These are phyloP conservation scores for Myripristis jacobus DNA, from an alignment of 2,797 vertebrate species.

Conservation along the genomic window DNA sequence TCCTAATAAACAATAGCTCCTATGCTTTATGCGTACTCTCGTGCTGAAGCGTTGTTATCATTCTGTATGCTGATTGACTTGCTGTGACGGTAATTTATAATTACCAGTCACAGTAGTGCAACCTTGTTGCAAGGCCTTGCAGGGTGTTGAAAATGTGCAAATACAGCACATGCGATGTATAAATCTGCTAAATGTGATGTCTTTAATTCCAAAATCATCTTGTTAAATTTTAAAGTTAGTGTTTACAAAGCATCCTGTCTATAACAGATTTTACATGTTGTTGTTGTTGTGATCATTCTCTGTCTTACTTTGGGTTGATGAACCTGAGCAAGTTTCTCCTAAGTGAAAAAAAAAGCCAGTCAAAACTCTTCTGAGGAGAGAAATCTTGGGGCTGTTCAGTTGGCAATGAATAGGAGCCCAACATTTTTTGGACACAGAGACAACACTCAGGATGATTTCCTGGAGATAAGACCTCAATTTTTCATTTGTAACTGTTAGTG, in stretches of 20 bases:
- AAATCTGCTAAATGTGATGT: slow-evolving; percentile 7
- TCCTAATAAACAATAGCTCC: slow-evolving; percentile 12
- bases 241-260: neutral
- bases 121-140: slow-evolving; percentile 8
- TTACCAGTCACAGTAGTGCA: neutral
- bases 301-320: slow-evolving; percentile 1
- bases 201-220: too few relatives aligned
- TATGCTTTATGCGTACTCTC: neutral
- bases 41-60: neutral
- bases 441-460: too few relatives aligned
- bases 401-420: too few relatives aligned
- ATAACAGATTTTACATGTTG: neutral
- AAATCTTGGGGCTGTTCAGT: too few relatives aligned
- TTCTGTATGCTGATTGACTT: neutral
- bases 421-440: too few relatives aligned
- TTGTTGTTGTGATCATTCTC: neutral
- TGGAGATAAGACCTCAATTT: too few relatives aligned
- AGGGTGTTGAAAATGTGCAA: neutral
- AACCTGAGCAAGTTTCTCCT: neutral
- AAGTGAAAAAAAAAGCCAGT: neutral
- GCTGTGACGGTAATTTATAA: neutral
- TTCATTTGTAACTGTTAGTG: too few relatives aligned
- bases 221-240: neutral
- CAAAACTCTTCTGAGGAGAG: too few relatives aligned
- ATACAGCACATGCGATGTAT: neutral